These are phyloP conservation scores for Apaloderma vittatum DNA, from an alignment of 2,113 vertebrate genomes.

Conservation along the genomic window DNA sequence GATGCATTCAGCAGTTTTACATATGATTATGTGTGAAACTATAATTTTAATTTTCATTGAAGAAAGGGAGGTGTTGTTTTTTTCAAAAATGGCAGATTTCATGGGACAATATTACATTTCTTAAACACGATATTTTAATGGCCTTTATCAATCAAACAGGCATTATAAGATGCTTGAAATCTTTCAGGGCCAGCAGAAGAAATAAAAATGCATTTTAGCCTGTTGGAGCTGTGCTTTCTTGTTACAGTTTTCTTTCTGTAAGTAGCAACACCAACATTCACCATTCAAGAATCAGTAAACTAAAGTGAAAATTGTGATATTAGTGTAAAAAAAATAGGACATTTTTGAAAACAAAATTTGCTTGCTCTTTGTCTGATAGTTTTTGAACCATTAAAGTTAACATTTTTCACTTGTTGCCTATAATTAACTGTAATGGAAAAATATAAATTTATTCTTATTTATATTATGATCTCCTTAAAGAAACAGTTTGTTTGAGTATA, in stretches of 20 bases:
- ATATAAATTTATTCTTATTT: background rate
- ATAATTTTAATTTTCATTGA: conserved; percentile 26
- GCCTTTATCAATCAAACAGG: background rate
- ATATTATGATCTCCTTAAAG: background rate
- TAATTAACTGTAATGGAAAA: background rate
- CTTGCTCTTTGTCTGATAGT: background rate
- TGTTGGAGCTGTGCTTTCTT: background rate
- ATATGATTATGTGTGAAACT: background rate
- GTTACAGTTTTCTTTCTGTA: background rate
- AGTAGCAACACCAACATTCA: background rate
- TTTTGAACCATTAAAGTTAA: background rate
- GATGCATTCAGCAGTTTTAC: background rate
- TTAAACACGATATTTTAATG: conserved; percentile 8
- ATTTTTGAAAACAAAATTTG: background rate
- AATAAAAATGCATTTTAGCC: conserved; percentile 12
- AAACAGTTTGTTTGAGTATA: background rate
- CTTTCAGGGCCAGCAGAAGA: background rate
- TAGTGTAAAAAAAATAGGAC: background rate
- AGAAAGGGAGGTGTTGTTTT: background rate
- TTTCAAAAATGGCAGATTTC: conserved; percentile 11
- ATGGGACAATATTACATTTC: background rate
- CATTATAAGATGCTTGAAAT: conserved; percentile 10
- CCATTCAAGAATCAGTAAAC: background rate
- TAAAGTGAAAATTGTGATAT: background rate
- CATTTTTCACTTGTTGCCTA: background rate